A percentile compares a stretch with the other conserved stretches of the same genome.
These are phyloP conservation scores for Vombatus ursinus DNA, from an alignment of 2,113 vertebrate genomes.

Conservation along the genomic window DNA sequence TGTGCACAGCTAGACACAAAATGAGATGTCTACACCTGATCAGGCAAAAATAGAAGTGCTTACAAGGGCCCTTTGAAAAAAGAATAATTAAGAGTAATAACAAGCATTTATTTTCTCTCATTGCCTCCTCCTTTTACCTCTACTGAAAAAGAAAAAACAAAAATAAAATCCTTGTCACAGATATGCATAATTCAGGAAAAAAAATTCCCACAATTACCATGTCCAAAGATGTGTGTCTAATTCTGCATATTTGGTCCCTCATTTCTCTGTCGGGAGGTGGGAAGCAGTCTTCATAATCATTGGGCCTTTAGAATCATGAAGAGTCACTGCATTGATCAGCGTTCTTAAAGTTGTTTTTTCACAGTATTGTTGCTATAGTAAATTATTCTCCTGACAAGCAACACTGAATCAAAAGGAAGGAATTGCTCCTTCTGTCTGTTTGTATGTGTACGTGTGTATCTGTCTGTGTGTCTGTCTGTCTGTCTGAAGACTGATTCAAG, in stretches of 20 bases:
- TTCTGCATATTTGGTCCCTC: neutral
- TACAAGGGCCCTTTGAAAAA: neutral
- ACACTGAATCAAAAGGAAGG: no score
- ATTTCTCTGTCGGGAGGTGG: neutral
- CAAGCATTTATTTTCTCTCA: neutral
- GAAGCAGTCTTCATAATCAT: neutral
- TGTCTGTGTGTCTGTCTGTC: no score
- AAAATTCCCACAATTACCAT: neutral
- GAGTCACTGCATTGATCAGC: no score
- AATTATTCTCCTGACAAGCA: no score
- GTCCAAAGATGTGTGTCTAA: neutral
- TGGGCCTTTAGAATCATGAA: neutral
- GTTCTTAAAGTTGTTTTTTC: no score
- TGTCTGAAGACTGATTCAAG: no score
- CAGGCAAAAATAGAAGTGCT: no score
- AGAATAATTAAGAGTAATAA: neutral
- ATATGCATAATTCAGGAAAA: neutral
- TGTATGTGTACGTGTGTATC: no score
- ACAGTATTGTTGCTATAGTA: no score
- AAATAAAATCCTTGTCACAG: neutral
- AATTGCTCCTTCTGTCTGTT: no score
- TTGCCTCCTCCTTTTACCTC: neutral
- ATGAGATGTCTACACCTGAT: neutral
- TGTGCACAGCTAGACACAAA: neutral
- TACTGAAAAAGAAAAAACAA: neutral